These are phyloP conservation scores for Girardinus metallicus DNA, from an alignment of 2,797 vertebrate species.

Conservation along the genomic window DNA sequence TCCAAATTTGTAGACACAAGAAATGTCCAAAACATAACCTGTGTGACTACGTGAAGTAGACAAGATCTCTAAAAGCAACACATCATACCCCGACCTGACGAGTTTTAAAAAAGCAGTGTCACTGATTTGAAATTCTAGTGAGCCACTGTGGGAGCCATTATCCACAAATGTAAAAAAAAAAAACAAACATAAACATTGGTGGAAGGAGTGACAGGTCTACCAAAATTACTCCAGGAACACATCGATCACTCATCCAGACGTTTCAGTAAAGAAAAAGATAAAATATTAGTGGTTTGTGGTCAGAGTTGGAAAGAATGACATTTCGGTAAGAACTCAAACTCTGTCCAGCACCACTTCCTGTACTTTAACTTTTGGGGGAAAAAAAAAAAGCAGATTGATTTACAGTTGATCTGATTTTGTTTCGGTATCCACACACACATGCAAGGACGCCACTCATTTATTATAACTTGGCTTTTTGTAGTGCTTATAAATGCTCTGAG, in stretches of 20 bases:
- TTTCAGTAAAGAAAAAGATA: neutral
- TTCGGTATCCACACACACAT: conserved; percentile 17
- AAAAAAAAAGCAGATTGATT: neutral
- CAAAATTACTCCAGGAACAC: neutral
- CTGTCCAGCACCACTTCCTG: neutral
- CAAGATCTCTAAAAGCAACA: no score
- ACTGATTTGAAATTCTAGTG: no score
- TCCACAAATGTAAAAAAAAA: neutral
- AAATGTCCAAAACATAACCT: neutral
- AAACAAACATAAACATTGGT: no score
- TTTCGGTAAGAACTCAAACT: neutral
- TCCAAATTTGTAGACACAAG: neutral
- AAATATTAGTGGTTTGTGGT: neutral
- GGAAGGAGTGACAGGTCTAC: neutral
- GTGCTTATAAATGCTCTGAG: conserved; percentile 24
- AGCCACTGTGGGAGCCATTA: no score
- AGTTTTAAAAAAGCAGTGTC: no score
- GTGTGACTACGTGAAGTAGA: no score
- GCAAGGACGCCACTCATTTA: conserved; percentile 23
- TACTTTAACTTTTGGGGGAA: neutral
- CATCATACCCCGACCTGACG: no score
- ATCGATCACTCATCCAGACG: neutral
- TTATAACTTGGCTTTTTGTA: conserved; percentile 36
- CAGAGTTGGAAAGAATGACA: neutral
- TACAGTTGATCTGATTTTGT: conserved; percentile 6